Evolutionary conservation across 2,888 invertebrate genomes (phyloP).

Genomic region (Lacanobia oleracea): DNA sequence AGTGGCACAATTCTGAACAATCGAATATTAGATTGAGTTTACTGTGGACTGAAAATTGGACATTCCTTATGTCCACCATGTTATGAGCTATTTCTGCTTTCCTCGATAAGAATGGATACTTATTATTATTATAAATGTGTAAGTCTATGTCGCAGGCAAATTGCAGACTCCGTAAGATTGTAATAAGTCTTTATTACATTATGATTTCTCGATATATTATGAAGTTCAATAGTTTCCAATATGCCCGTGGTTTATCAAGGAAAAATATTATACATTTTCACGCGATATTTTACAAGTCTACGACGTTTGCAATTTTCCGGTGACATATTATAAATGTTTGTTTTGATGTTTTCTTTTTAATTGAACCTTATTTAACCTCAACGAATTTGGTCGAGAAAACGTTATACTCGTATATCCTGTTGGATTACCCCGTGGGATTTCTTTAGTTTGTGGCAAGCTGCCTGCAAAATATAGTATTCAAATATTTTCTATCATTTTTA

Average conservation of each 20-base stretch:
- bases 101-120: not conserved
- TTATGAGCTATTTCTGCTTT: not conserved
- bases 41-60: not conserved
- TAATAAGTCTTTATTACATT: too few species aligned
- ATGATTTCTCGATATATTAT: too few species aligned
- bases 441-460: not conserved
- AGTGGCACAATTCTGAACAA: not conserved
- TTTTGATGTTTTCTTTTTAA: not conserved
- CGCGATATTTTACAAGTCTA: too few species aligned
- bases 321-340: too few species aligned
- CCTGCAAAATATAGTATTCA: not conserved
- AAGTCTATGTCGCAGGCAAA: too few species aligned
- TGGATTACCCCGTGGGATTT: not conserved
- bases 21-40: not conserved
- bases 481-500: not conserved
- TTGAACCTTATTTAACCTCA: too few species aligned
- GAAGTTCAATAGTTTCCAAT: too few species aligned
- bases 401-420: not conserved
- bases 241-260: too few species aligned
- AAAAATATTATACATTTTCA: too few species aligned
- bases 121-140: not conserved
- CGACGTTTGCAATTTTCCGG: too few species aligned
- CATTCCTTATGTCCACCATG: too few species aligned
- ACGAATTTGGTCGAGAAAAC: not conserved
- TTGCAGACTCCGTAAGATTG: too few species aligned